Evolutionary conservation across 2,113 vertebrate genomes (phyloP).

Genomic region (Melanocharis versteri): DNA sequence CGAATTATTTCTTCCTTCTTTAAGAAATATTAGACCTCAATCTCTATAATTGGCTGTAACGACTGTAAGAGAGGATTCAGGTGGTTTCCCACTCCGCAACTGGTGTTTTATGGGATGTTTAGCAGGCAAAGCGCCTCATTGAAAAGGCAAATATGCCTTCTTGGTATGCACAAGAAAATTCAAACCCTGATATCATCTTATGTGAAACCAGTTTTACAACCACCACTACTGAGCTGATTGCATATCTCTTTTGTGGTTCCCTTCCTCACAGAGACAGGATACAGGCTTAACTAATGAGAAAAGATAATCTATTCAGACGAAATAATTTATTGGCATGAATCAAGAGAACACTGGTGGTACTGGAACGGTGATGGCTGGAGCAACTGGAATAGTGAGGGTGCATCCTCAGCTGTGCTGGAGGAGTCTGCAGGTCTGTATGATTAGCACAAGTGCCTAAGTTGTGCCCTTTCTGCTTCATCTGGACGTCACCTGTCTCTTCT

Average conservation of each 20-base stretch:
- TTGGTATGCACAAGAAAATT: slow-evolving; percentile 6
- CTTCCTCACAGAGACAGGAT: background rate
- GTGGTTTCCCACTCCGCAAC: background rate
- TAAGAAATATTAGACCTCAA: background rate
- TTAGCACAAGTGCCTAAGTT: background rate
- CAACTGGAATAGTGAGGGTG: background rate
- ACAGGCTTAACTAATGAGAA: background rate
- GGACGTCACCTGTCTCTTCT: background rate
- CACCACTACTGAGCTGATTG: background rate
- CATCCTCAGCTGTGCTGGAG: background rate
- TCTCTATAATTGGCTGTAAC: background rate
- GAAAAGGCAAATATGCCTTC: slow-evolving; percentile 31
- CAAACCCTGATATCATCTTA: slow-evolving; percentile 17
- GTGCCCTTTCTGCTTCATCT: background rate
- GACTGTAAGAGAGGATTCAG: background rate
- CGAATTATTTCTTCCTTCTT: background rate
- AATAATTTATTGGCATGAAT: background rate
- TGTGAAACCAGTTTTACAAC: slow-evolving; percentile 40
- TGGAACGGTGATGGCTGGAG: background rate
- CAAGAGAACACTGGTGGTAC: background rate
- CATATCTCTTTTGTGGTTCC: background rate
- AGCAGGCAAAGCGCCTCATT: slow-evolving; percentile 30
- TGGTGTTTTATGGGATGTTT: background rate
- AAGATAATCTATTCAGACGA: background rate
- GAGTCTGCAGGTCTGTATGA: background rate